These are phyloP conservation scores for Autographa gamma DNA, from an alignment of 2,888 invertebrate species.

Conservation along the genomic window DNA sequence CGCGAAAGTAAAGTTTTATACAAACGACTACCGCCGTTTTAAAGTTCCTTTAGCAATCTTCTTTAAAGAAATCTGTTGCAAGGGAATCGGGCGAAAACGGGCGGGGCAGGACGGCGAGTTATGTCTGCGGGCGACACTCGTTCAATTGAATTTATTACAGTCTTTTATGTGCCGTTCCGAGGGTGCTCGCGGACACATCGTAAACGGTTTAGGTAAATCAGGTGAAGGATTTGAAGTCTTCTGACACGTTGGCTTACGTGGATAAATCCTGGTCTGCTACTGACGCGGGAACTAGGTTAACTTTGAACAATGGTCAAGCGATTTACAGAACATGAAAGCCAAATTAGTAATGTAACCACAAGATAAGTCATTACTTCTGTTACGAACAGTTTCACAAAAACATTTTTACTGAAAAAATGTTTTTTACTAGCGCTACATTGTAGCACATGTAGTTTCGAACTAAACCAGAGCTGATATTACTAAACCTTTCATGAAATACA, in stretches of 20 bases:
- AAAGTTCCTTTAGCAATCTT: slow-evolving; percentile 73
- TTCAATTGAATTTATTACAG: slow-evolving; percentile 81
- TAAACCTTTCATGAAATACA: not conserved
- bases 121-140: slow-evolving; percentile 77
- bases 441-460: not conserved
- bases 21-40: slow-evolving; percentile 75
- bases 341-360: not conserved
- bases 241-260: slow-evolving; percentile 34
- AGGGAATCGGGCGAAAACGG: slow-evolving; percentile 61
- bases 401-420: not conserved
- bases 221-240: slow-evolving; percentile 41
- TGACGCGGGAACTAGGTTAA: slow-evolving; percentile 16
- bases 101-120: slow-evolving; percentile 68
- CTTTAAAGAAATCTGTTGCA: slow-evolving; percentile 76
- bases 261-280: slow-evolving; percentile 30
- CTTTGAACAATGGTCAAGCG: slow-evolving; percentile 21
- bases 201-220: slow-evolving; percentile 63
- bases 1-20: slow-evolving; percentile 75
- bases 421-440: not conserved
- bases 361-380: not conserved
- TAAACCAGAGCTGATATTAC: not conserved
- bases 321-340: not conserved
- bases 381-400: not conserved
- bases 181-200: slow-evolving; percentile 54
- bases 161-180: slow-evolving; percentile 67